phyloP scores from a whole-genome alignment of 2,888 invertebrate genomes.

The Protodeltote pygarga region DNA sequence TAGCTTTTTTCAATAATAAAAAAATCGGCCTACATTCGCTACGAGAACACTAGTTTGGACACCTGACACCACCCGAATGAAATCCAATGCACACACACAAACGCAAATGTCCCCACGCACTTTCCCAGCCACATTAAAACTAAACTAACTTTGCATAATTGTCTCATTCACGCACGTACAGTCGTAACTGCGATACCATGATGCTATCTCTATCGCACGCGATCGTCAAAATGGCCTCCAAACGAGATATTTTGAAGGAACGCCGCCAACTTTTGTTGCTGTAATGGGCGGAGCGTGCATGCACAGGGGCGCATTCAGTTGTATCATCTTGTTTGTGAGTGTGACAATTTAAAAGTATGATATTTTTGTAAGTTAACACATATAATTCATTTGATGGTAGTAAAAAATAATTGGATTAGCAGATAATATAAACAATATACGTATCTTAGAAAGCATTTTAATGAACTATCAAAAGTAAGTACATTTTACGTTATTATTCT shows the following conservation, averaged over 20 bases:
- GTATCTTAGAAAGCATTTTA: no score
- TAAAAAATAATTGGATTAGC: not conserved
- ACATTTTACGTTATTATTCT: no score
- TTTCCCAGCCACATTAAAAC: slow-evolving; percentile 78
- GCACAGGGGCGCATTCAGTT: slow-evolving; percentile 71
- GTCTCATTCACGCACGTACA: slow-evolving; percentile 82
- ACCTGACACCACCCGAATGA: slow-evolving; percentile 40
- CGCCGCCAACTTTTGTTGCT: slow-evolving; percentile 85
- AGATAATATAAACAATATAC: no score
- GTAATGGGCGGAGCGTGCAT: slow-evolving; percentile 86
- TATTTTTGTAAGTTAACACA: not conserved
- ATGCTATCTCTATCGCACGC: slow-evolving; percentile 76
- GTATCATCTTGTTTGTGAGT: slow-evolving; percentile 2
- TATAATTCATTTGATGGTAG: no score
- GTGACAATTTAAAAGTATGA: not conserved
- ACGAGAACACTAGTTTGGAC: slow-evolving; percentile 30
- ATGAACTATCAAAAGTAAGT: no score
- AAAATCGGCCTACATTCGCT: slow-evolving; percentile 28
- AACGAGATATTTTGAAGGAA: slow-evolving; percentile 87
- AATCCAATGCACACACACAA: slow-evolving; percentile 61
- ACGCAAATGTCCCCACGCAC: slow-evolving; percentile 70
- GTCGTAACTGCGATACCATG: slow-evolving; percentile 61
- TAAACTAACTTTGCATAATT: slow-evolving; percentile 85
- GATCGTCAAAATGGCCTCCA: slow-evolving; percentile 87
- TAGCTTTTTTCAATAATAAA: not conserved